phyloP scores from a whole-genome alignment of 2,113 vertebrate genomes.

The Recurvirostra avosetta region DNA sequence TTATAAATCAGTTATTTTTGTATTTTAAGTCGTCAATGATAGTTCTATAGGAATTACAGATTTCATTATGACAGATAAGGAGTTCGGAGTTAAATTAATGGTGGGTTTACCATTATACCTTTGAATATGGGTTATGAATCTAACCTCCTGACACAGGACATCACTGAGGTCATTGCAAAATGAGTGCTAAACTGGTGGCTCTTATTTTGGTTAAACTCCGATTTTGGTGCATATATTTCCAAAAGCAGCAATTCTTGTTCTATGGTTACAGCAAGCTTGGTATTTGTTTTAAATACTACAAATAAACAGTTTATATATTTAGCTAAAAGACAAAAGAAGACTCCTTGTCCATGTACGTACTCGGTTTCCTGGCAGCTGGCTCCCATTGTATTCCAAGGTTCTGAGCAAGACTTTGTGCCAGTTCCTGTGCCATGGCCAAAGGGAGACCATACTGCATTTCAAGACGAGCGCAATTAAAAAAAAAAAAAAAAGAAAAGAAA shows the following conservation, averaged over 20 bases:
- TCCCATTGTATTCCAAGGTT: slow-evolving; percentile 98
- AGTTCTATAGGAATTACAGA: neutral
- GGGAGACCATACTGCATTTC: slow-evolving; percentile 85
- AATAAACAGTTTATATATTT: neutral
- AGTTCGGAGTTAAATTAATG: neutral
- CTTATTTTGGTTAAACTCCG: neutral
- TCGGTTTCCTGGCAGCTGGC: slow-evolving; percentile 85
- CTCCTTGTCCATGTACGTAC: slow-evolving; percentile 73
- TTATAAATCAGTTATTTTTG: neutral
- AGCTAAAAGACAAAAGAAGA: neutral
- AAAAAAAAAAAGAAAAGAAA: neutral
- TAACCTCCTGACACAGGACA: neutral
- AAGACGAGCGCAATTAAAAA: neutral
- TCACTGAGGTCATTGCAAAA: neutral
- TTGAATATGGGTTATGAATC: neutral
- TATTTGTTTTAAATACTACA: neutral
- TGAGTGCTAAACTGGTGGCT: neutral
- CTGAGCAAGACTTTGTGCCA: slow-evolving; percentile 94
- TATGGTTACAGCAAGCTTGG: neutral
- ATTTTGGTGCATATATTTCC: neutral
- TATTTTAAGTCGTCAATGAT: neutral
- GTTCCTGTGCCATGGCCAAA: slow-evolving; percentile 84
- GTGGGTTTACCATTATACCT: neutral
- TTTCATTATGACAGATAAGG: neutral
- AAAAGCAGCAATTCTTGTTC: neutral